Conservation (phyloP, 2,797 vertebrate species). For the Setipinna tenuifilis region DNA sequence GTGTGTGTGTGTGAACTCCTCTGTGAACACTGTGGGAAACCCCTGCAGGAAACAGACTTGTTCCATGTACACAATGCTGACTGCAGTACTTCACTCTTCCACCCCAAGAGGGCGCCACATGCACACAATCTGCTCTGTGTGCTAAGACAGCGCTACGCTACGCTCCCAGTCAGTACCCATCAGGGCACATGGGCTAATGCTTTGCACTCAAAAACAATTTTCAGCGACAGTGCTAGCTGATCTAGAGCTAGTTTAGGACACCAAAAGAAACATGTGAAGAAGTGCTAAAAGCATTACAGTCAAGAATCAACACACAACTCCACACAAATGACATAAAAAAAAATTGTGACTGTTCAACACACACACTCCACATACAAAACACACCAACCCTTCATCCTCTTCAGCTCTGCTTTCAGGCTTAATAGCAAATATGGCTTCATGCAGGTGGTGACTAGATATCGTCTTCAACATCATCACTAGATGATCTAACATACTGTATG, state of each 20-base stretch:
- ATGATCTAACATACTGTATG: neutral
- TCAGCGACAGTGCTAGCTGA: neutral
- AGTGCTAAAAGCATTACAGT: neutral
- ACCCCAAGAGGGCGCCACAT: conserved; percentile 1
- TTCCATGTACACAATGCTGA: neutral
- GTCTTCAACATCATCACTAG: neutral
- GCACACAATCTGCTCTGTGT: neutral
- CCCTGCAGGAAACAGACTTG: neutral
- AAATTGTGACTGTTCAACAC: neutral
- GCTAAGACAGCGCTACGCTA: neutral
- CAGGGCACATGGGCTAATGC: neutral
- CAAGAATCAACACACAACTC: neutral
- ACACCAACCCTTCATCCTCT: neutral
- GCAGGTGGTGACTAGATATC: neutral
- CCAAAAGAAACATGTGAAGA: neutral
- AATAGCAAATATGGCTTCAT: neutral
- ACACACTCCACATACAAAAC: neutral
- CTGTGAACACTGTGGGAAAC: neutral
- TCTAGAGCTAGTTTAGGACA: neutral
- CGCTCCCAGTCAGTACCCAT: no score
- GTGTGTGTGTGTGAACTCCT: neutral
- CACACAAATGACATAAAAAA: neutral
- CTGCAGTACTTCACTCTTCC: neutral
- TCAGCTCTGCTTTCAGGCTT: no score
- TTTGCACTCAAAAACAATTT: neutral